Evolutionary conservation across 2,797 vertebrate genomes (phyloP).

Genomic region (Anabas testudineus): DNA sequence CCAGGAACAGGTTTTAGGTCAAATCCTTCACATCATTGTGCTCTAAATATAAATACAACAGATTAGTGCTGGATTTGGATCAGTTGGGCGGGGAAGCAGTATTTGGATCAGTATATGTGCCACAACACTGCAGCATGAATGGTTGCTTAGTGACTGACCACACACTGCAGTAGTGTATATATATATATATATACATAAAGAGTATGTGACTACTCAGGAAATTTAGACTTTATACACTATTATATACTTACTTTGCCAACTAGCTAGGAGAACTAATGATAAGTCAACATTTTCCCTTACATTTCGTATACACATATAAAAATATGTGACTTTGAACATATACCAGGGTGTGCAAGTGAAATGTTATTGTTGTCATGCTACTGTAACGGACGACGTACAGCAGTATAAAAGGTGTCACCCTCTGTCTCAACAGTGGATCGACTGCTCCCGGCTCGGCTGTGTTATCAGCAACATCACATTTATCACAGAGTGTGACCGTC

Average conservation of each 20-base stretch:
- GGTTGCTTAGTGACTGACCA: conserved; percentile 14
- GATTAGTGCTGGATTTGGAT: conserved; percentile 75
- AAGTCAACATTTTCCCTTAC: not conserved
- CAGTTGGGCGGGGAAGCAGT: conserved; percentile 58
- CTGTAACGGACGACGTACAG: not conserved
- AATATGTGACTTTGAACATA: too few species aligned
- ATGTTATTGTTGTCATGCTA: not conserved
- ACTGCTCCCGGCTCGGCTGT: not conserved
- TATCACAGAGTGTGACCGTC: conserved; percentile 23
- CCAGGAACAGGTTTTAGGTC: conserved; percentile 63
- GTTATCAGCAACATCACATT: conserved; percentile 31
- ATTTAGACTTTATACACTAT: conserved; percentile 3
- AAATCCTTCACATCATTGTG: conserved; percentile 50
- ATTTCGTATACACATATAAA: too few species aligned
- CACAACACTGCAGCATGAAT: conserved; percentile 21
- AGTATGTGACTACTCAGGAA: not conserved
- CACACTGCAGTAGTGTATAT: conserved; percentile 11
- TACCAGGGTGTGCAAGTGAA: too few species aligned
- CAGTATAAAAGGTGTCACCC: conserved; percentile 10
- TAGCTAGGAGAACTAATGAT: not conserved
- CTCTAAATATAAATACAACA: conserved; percentile 70
- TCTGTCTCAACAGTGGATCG: conserved; percentile 24
- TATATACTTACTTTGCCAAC: not conserved
- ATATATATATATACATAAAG: too few species aligned
- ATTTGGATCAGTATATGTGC: conserved; percentile 45